Base-by-base conservation (phyloP, 2,888 invertebrate genomes). In the Mycalesis mineus region DNA sequence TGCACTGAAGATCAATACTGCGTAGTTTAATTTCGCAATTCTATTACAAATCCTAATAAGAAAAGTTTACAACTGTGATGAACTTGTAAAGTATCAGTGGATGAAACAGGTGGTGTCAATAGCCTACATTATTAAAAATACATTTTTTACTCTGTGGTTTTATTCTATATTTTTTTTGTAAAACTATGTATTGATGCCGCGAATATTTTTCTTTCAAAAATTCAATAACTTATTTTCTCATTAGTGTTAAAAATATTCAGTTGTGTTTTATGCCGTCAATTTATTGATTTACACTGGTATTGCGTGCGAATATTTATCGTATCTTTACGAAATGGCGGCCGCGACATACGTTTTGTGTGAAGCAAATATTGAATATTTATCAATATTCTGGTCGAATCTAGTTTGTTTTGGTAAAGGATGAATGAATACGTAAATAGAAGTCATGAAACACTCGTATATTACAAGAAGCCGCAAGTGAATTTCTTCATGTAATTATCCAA, bases 311-410 rank as follows among this genome's bases (percentile, higher is more conserved):
- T 39, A 53, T 54, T 42, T 49, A 33, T 50, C n/a, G 39, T 37
- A 14, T 45, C 22, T 45, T 39, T 42, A 57, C 22, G 73, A 80
- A 80, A 88, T 87, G 87, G 84, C 84, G 77, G 82, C 80, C 67
- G 58, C 65, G 44, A 75, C 79, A 53, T 80, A 86, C 75, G 77
- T 88, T 39, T 63, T 90, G 59, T 79, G 81, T 60, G 82, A 86
- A 65, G 89, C 89, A 11, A n/a, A n/a, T n/a, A 82, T 84, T 73
- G 87, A 86, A 65, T 90, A 89, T 75, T 75, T 90, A 61, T 74
- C 78, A n/a, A 90, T 84, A 70, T 76, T 90, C 4, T 90, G 90
- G 36, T 69, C 78, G 2, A 90, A 89, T 72, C 5, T 74, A 39
- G 68, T 73, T 51, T 80, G 89, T 37, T 83, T 90, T 1, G 83